These are phyloP conservation scores for Dipodomys stephensi DNA, from an alignment of 2,113 vertebrate species.

Conservation along the genomic window DNA sequence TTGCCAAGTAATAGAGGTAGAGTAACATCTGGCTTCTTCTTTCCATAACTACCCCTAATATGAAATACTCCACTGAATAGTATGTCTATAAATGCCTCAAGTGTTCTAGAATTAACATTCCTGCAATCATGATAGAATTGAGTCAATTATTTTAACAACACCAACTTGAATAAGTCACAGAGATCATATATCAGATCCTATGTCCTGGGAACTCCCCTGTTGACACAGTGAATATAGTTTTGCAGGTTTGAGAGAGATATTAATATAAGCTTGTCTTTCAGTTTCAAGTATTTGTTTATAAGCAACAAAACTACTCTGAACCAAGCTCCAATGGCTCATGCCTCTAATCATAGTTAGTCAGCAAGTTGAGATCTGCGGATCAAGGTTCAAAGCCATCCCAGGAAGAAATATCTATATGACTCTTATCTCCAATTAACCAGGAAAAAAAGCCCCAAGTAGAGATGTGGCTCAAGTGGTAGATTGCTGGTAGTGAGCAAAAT, in stretches of 20 bases:
- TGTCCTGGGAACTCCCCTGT: not conserved
- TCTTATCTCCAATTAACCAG: too few relatives aligned
- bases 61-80: constrained; percentile 5
- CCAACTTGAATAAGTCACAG: constrained; percentile 42
- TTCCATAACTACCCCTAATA: not conserved
- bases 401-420: too few relatives aligned
- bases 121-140: constrained; percentile 10
- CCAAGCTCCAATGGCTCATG: not conserved
- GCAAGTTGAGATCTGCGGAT: too few relatives aligned
- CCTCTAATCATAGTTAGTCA: too few relatives aligned
- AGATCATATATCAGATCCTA: not conserved
- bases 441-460: too few relatives aligned
- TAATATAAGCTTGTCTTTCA: not conserved
- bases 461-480: too few relatives aligned
- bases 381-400: too few relatives aligned
- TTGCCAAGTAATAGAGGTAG: constrained; percentile 41
- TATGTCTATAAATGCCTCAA: not conserved
- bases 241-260: not conserved
- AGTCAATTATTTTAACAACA: not conserved
- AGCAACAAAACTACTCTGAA: not conserved
- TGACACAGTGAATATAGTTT: not conserved
- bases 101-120: constrained; percentile 15
- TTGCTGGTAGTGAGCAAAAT: too few relatives aligned
- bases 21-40: not conserved
- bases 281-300: not conserved